Base-by-base conservation (phyloP, 2,888 invertebrate species). In the Trissolcus japonicus region DNA sequence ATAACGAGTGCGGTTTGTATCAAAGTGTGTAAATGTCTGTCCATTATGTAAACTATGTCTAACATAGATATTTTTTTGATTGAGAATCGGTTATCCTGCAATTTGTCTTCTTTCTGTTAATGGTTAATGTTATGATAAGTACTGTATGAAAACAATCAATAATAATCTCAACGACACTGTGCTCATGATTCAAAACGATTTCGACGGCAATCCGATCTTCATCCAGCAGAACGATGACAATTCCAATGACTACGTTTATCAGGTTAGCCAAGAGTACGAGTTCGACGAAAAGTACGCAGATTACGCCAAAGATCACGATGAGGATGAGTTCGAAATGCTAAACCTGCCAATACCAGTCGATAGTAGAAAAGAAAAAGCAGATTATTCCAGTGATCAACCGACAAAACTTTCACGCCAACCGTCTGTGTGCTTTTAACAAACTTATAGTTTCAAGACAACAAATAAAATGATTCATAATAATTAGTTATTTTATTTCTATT, bases 141-240 rank as follows among this genome's bases (percentile, higher is more conserved):
- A 57, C 51, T 74, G 74, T 74, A 74, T 62, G 67, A 67, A 74
- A 16, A 54, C n/a, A n/a, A n/a, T n/a, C n/a, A n/a, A n/a, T 43
- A 86, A 87, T 60, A 83, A 85, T 79, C 77, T 88, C 14, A 85
- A 87, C 43, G 87, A 87, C n/a, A 86, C 89, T n/a, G 88, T 89
- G 13, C 78, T 89, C 14, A 87, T 89, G 86, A 85, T 89, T 3
- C 81, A 87, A 1, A 87, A 87, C 43, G 87, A 87, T 19, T 80
- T 83, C 0, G 88, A 89, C 11, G 89, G 87, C 16, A 88, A 89
- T 84, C 86, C 87, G 60, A 88, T 89, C 69, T 81, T 89, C 41
- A 87, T 89, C 55, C 86, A 86, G 54, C 84, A 84, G 40, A 85
- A 86, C 54, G 35, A 35, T 7, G 88, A 87, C 7, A 88, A 86